Evolutionary conservation across 2,797 vertebrate genomes (phyloP).

Genomic region (Neopelma chrysocephalum): DNA sequence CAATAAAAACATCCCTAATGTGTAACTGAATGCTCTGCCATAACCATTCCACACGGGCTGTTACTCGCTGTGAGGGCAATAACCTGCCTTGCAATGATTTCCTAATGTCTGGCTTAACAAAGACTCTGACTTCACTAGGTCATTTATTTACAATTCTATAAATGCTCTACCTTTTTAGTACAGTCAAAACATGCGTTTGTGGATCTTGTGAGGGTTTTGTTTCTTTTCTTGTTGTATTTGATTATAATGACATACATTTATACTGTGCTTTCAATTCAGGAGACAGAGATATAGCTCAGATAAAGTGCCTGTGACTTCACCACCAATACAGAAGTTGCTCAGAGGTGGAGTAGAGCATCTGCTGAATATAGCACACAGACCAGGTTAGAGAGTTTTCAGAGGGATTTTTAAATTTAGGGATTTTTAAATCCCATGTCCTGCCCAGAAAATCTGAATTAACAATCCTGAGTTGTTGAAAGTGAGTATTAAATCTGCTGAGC

Average conservation of each 20-base stretch:
- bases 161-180: not conserved
- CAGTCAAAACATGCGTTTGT: not conserved
- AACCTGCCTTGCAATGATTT: not conserved
- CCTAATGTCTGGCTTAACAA: constrained; percentile 15
- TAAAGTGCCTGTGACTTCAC: not conserved
- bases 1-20: constrained; percentile 42
- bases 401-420: too few relatives aligned
- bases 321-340: not conserved
- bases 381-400: not conserved
- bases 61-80: constrained; percentile 36
- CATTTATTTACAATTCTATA: constrained; percentile 30
- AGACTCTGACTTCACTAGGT: not conserved
- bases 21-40: constrained; percentile 20
- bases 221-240: constrained; percentile 1
- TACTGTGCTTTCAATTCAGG: not conserved
- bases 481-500: not conserved
- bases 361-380: not conserved
- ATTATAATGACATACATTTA: not conserved
- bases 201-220: not conserved
- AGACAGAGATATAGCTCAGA: not conserved
- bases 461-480: not conserved
- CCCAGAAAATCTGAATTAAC: not conserved
- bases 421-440: not conserved
- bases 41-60: constrained; percentile 18
- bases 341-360: not conserved